These are phyloP conservation scores for Agapornis canus DNA, from an alignment of 2,797 vertebrate species.

Conservation along the genomic window DNA sequence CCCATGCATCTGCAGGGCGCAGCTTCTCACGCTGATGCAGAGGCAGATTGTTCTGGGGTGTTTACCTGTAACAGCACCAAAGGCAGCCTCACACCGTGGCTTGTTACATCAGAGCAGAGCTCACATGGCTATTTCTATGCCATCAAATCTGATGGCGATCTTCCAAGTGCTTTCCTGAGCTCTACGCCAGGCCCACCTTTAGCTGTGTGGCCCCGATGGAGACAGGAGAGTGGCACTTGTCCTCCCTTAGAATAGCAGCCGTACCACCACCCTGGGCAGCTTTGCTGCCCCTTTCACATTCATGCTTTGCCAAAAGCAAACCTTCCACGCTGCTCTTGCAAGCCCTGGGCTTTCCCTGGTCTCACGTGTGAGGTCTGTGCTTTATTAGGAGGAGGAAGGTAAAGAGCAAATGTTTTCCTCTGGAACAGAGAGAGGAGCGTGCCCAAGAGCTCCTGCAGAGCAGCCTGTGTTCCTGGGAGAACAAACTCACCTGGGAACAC, in stretches of 20 bases:
- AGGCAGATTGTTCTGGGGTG: constrained; percentile 21
- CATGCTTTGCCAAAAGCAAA: neutral
- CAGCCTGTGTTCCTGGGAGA: neutral
- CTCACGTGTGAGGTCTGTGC: neutral
- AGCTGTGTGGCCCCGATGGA: neutral
- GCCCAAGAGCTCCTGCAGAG: neutral
- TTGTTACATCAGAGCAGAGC: neutral
- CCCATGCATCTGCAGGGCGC: neutral
- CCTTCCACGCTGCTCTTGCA: neutral
- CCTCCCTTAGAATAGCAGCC: neutral
- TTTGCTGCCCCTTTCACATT: neutral
- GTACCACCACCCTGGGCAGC: rapidly evolving
- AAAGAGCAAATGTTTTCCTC: neutral
- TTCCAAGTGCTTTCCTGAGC: neutral
- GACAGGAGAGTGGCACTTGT: rapidly evolving
- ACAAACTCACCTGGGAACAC: neutral
- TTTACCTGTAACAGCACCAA: neutral
- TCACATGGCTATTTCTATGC: neutral
- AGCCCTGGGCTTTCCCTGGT: neutral
- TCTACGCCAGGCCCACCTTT: neutral
- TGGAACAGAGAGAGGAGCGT: neutral
- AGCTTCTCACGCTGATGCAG: neutral
- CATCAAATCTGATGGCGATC: neutral
- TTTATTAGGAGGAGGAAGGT: neutral
- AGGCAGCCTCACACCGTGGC: neutral